Conservation (phyloP, 2,888 invertebrate genomes). For the Adelognathus sp. region DNA sequence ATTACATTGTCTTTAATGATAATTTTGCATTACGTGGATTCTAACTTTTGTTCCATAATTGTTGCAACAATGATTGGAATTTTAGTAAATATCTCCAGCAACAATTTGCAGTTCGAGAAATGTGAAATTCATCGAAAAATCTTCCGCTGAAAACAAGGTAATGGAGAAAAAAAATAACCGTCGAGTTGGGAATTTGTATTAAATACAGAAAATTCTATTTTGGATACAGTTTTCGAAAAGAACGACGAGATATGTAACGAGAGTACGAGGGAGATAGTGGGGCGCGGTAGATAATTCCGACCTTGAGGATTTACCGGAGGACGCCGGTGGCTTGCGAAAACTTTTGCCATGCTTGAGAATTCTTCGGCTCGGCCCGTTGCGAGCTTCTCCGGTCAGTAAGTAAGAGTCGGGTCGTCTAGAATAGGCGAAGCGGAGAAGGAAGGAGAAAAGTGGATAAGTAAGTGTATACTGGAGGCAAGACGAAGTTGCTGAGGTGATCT, state of each 20-base stretch:
- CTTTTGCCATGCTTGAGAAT: slow-evolving; percentile 39
- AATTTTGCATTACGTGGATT: not conserved
- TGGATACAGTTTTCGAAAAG: not conserved
- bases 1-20: not conserved
- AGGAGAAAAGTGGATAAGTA: not conserved
- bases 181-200: not conserved
- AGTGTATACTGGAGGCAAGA: not conserved
- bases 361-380: not conserved
- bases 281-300: slow-evolving; percentile 54
- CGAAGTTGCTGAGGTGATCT: not conserved
- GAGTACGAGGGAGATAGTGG: slow-evolving; percentile 39
- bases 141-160: not conserved
- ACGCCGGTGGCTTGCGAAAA: slow-evolving; percentile 40
- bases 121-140: not conserved
- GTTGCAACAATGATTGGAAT: not conserved
- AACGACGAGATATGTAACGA: slow-evolving; percentile 9
- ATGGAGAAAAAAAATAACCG: not conserved
- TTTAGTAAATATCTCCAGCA: not conserved
- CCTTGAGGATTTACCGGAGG: slow-evolving; percentile 56
- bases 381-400: not conserved
- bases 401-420: not conserved
- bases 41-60: not conserved
- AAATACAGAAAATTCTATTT: not conserved
- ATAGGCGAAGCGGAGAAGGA: not conserved
- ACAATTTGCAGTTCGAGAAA: not conserved